Conservation (phyloP, 2,888 invertebrate species). For the Blastobasis lacticolella region DNA sequence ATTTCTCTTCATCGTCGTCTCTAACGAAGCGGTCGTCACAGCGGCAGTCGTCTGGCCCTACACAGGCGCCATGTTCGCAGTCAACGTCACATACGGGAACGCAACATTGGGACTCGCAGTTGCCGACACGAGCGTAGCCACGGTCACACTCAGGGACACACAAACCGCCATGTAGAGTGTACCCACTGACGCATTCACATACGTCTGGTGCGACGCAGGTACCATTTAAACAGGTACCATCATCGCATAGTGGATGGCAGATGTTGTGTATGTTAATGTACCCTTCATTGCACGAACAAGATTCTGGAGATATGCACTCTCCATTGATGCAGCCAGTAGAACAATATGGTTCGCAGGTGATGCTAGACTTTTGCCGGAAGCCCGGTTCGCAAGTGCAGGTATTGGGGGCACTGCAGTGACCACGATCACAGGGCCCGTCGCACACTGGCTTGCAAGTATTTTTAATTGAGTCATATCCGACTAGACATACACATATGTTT, state of each 20-base stretch:
- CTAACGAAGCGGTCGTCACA: constrained; percentile 21
- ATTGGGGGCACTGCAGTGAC: constrained; percentile 36
- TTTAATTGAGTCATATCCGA: constrained; percentile 11
- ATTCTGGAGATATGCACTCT: constrained; percentile 14
- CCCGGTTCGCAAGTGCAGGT: constrained; percentile 37
- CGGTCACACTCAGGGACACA: neutral
- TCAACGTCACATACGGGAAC: constrained; percentile 17
- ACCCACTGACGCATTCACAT: constrained; percentile 16
- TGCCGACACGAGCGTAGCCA: neutral
- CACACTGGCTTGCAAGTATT: constrained; percentile 40
- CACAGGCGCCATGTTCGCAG: constrained; percentile 24
- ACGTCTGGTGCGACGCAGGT: constrained; percentile 15
- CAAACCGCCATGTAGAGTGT: neutral
- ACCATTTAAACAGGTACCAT: constrained; percentile 15
- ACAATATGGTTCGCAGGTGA: neutral
- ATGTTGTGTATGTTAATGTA: constrained; percentile 4
- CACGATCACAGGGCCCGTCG: constrained; percentile 33
- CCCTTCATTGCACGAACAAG: constrained; percentile 14
- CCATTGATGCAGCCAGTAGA: constrained; percentile 14
- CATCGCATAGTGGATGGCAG: constrained; percentile 15
- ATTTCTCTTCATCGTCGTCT: neutral
- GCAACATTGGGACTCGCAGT: constrained; percentile 8
- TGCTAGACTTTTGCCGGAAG: constrained; percentile 12
- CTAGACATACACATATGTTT: constrained; percentile 15
- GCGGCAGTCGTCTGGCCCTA: constrained; percentile 21